phyloP scores from a whole-genome alignment of 2,113 vertebrate genomes.

The Lontra canadensis region DNA sequence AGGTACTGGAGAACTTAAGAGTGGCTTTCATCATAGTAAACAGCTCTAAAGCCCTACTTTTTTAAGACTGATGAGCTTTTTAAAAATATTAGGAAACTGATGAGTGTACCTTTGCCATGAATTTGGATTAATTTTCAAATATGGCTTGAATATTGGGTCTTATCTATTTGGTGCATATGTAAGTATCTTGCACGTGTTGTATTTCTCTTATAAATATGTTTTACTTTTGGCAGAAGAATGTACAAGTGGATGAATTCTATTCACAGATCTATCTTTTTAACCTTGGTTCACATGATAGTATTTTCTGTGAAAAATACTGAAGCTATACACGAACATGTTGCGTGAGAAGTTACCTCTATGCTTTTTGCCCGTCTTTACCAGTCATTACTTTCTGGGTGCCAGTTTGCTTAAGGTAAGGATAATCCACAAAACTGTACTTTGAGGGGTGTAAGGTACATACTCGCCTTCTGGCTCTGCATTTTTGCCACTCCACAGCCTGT shows the following conservation, averaged over 20 bases:
- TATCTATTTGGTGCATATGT: background rate
- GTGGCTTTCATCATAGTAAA: background rate
- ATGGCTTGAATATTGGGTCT: background rate
- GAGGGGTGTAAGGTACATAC: background rate
- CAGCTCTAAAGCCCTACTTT: background rate
- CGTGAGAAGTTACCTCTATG: background rate
- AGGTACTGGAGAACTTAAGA: background rate
- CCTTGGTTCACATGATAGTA: background rate
- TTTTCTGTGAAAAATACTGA: background rate
- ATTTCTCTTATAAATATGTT: slow-evolving; percentile 16
- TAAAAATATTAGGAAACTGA: background rate
- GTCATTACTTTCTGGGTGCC: background rate
- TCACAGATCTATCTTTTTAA: background rate
- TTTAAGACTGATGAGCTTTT: background rate
- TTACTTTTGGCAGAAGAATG: background rate
- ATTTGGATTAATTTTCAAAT: slow-evolving; percentile 32
- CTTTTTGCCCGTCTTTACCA: background rate
- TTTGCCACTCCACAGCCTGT: background rate
- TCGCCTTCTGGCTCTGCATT: background rate
- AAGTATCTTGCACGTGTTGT: background rate
- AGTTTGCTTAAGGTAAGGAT: background rate
- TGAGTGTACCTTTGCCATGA: background rate
- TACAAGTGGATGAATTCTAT: background rate
- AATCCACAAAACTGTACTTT: background rate
- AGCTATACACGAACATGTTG: background rate